Conservation (phyloP, 2,113 vertebrate species). For the Strigops habroptila region DNA sequence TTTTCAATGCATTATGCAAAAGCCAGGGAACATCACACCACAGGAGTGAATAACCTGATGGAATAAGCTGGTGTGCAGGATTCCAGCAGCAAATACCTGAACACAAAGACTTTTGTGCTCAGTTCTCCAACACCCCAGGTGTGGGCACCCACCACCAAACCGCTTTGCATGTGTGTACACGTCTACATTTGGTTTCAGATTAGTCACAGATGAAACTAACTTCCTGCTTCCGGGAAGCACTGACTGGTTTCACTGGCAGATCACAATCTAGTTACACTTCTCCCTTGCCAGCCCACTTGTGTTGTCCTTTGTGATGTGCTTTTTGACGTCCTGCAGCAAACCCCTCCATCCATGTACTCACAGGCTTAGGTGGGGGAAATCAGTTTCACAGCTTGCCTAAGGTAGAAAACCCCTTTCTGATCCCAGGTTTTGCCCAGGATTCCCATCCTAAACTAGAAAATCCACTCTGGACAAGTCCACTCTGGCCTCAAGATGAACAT, state of each 20-base stretch:
- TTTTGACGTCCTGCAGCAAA: neutral
- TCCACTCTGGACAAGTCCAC: neutral
- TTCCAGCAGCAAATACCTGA: neutral
- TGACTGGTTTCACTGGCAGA: neutral
- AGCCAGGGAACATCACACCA: neutral
- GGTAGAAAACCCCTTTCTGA: neutral
- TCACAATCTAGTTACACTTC: neutral
- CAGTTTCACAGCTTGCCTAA: neutral
- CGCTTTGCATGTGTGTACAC: fast-evolving
- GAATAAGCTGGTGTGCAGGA: neutral
- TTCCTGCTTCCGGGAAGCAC: neutral
- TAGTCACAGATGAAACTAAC: neutral
- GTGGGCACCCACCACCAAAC: neutral
- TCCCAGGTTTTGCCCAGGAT: neutral
- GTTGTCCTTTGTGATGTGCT: neutral
- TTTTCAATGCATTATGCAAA: neutral
- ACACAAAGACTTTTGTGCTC: fast-evolving
- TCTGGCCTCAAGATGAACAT: no score
- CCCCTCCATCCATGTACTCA: fast-evolving
- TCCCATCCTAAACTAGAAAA: neutral
- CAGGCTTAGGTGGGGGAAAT: neutral
- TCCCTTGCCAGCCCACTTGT: neutral
- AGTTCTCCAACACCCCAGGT: neutral
- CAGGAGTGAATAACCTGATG: fast-evolving
- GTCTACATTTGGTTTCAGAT: fast-evolving